phyloP scores from a whole-genome alignment of 2,113 vertebrate species.

The Mesocricetus auratus region DNA sequence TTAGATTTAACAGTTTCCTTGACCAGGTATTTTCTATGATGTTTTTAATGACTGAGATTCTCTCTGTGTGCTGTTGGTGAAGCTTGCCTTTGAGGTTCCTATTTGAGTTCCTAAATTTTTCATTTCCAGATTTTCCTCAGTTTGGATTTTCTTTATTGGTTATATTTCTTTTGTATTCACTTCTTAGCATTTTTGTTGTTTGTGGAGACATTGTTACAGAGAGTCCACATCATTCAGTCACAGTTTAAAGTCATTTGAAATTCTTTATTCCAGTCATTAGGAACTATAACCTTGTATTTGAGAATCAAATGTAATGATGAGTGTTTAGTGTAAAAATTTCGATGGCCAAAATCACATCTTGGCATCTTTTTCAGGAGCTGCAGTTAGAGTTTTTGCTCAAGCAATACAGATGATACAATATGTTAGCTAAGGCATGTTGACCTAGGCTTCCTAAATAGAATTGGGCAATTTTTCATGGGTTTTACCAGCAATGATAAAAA shows the following conservation, averaged over 20 bases:
- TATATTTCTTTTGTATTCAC: not conserved
- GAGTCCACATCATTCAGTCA: not conserved
- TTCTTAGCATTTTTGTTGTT: not conserved
- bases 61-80: not conserved
- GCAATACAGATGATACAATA: not conserved
- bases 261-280: not conserved
- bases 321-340: not conserved
- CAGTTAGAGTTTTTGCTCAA: not conserved
- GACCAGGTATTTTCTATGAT: not conserved
- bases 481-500: not conserved
- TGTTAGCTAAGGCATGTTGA: not conserved
- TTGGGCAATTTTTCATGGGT: not conserved
- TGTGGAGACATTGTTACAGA: not conserved
- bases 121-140: too few relatives aligned
- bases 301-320: not conserved
- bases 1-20: not conserved
- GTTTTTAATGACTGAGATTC: not conserved
- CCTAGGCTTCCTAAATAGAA: not conserved
- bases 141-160: not conserved
- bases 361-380: not conserved
- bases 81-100: not conserved
- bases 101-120: not conserved
- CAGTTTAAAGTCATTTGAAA: not conserved
- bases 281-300: not conserved
- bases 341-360: not conserved